These are phyloP conservation scores for Andrena haemorrhoa DNA, from an alignment of 2,888 invertebrate genomes.

Conservation along the genomic window DNA sequence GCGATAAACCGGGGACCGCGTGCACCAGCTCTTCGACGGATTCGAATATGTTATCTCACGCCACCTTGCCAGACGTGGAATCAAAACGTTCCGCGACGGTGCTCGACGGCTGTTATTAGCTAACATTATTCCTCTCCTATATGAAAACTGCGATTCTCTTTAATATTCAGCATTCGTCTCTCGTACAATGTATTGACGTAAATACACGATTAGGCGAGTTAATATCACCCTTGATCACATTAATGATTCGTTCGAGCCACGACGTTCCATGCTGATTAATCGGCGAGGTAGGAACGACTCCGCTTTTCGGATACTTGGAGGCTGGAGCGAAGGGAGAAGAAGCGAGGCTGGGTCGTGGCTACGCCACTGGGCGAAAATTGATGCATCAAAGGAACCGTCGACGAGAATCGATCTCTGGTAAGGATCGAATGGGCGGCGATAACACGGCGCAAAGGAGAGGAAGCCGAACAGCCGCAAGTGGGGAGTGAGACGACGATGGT, in stretches of 20 bases:
- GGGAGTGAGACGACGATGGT: constrained; percentile 37
- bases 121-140: constrained; percentile 13
- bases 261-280: neutral
- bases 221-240: neutral
- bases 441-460: constrained; percentile 45
- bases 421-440: constrained; percentile 67
- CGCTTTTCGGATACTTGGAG: neutral
- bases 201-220: neutral
- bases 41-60: constrained; percentile 65
- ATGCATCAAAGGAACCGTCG: constrained; percentile 58
- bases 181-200: neutral
- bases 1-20: constrained; percentile 66
- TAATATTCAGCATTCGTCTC: neutral
- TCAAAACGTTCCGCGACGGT: constrained; percentile 44
- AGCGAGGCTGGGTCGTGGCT: neutral
- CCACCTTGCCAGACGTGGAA: constrained; percentile 35
- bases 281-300: neutral
- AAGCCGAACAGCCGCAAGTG: constrained; percentile 16
- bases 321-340: neutral
- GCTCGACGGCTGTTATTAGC: constrained; percentile 29
- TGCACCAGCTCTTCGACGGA: constrained; percentile 61
- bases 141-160: neutral
- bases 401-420: constrained; percentile 54
- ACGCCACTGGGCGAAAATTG: constrained; percentile 53
- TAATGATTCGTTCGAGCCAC: neutral